Evolutionary conservation across 2,113 vertebrate species (phyloP).

Genomic region (Passerina amoena): DNA sequence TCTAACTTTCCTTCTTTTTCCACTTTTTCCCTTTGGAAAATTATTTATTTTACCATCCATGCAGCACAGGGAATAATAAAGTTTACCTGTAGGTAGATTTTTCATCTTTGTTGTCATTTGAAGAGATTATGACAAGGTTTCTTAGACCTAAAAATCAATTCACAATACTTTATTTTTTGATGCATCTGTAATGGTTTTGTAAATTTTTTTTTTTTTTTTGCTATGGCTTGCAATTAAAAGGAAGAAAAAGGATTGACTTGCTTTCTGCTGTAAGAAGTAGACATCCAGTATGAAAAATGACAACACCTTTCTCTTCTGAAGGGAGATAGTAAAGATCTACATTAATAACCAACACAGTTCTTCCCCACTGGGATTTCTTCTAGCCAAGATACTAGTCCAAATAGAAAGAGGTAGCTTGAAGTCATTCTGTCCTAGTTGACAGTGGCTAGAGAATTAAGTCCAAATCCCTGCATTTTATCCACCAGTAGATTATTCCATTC

Average conservation of each 20-base stretch:
- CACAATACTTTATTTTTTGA: neutral
- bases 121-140: neutral
- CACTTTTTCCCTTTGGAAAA: neutral
- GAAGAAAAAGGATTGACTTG: neutral
- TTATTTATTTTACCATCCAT: neutral
- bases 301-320: conserved; percentile 24
- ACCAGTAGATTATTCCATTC: neutral
- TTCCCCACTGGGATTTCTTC: neutral
- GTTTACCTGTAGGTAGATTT: neutral
- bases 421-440: neutral
- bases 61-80: neutral
- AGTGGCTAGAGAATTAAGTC: conserved; percentile 1
- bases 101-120: neutral
- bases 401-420: conserved; percentile 16
- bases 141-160: neutral
- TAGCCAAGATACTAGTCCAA: neutral
- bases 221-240: neutral
- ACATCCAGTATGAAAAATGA: neutral
- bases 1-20: neutral
- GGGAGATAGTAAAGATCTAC: conserved; percentile 21
- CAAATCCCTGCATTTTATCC: conserved; percentile 15
- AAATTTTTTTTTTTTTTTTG: neutral
- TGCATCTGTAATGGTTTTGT: neutral
- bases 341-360: conserved; percentile 9
- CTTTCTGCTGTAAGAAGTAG: neutral